Base-by-base conservation (phyloP, 2,888 invertebrate genomes). In the Drosophila robusta region DNA sequence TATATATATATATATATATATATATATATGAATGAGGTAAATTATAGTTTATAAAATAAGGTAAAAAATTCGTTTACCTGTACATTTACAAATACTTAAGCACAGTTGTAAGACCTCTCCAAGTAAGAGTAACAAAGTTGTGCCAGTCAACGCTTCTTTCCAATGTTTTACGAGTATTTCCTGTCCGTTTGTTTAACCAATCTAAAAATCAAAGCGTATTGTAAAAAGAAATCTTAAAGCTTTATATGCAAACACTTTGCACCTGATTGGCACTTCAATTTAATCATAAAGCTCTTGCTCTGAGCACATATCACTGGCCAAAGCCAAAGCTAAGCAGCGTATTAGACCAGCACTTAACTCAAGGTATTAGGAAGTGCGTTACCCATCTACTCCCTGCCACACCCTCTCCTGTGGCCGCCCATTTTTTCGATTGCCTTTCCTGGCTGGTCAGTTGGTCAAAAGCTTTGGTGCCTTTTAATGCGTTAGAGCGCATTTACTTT, bases 401-500 rank as follows among this genome's bases (percentile, higher is more conserved):
- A 22, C 22, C 26, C 24, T 2, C 6, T 5, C 9, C 9, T 2
- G 6, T 16, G 12, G 7, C 2, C 32, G 29, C 26, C 14, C 36
- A 26, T n/a, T 24, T 24, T 18, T 26, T 18, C 39, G 32, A 50
- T 72, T 46, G 52, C 29, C 11, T 47, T 62, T 41, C 34, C 32
- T 44, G 42, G 16, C 39, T 34, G 47, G 26, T 29, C 61, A 62
- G 66, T 50, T 74, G 87, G 75, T 69, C 71, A 67, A 78, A 64
- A 55, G 66, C 57, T 70, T 79, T 64, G 71, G 71, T 63, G 51
- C 41, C 63, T 67, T 80, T 72, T 71, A 81, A 84, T 83, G 75
- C 80, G 72, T 79, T 87, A 68, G 78, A 82, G 80, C 70, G 82
- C 70, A 75, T 79, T 82, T 85, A 67, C 77, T 67, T 65, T 75